Percentiles rank a stretch among this genome's conserved stretches.
phyloP scores from a whole-genome alignment of 1,140 invertebrate genomes.

The Lepidurus arcticus region DNA sequence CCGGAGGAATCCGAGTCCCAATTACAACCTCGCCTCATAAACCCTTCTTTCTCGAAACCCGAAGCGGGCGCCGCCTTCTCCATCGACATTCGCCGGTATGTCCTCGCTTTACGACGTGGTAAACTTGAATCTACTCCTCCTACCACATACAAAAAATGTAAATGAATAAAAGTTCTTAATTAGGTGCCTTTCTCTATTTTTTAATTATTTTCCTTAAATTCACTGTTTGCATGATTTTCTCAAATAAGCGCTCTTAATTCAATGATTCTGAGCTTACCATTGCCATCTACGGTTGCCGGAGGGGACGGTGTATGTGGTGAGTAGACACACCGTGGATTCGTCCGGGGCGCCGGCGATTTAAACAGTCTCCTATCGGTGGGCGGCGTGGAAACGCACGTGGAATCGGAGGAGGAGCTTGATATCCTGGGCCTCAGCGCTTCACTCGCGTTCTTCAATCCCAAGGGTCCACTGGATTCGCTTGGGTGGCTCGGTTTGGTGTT shows the following conservation, averaged over 20 bases:
- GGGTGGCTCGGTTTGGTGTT: slow-evolving; percentile 36
- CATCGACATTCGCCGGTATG: slow-evolving; percentile 34
- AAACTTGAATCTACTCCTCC: slow-evolving; percentile 34
- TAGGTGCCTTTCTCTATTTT: too few relatives aligned
- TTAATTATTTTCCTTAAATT: too few relatives aligned
- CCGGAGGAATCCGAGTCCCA: slow-evolving; percentile 39
- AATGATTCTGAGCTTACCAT: slow-evolving; percentile 13
- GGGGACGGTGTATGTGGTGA: slow-evolving; percentile 5
- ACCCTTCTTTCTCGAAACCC: slow-evolving; percentile 22
- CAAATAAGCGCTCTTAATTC: too few relatives aligned
- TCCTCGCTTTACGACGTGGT: slow-evolving; percentile 36
- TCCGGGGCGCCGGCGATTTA: slow-evolving; percentile 42
- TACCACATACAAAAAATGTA: slow-evolving; percentile 31
- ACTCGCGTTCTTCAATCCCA: slow-evolving; percentile 35
- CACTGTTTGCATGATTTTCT: too few relatives aligned
- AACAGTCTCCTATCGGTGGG: slow-evolving; percentile 39
- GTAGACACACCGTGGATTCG: slow-evolving; percentile 41
- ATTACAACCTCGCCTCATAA: slow-evolving; percentile 23
- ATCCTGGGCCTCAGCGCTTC: slow-evolving; percentile 24
- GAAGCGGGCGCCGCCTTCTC: slow-evolving; percentile 30
- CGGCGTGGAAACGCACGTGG: slow-evolving; percentile 41
- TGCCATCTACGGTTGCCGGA: slow-evolving; percentile 34
- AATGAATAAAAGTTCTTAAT: neutral
- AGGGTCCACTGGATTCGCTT: slow-evolving; percentile 39
- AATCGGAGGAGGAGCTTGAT: slow-evolving; percentile 37